Conservation (phyloP, 2,888 invertebrate genomes). For the Lutraria lutraria region DNA sequence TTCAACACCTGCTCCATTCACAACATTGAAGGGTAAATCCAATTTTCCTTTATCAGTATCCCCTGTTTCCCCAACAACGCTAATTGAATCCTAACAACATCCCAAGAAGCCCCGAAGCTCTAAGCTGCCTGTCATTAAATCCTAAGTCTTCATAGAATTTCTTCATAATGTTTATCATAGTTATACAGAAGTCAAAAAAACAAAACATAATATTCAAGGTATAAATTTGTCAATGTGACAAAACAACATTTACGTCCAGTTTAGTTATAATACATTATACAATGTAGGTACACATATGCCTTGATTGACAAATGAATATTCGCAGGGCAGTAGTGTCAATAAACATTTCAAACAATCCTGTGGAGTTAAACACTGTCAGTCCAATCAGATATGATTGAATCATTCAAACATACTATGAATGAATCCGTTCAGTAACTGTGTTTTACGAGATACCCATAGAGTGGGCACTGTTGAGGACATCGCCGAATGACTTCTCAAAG, state of each 20-base stretch:
- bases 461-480: slow-evolving; percentile 88
- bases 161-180: slow-evolving; percentile 5
- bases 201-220: slow-evolving; percentile 14
- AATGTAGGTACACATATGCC: not conserved
- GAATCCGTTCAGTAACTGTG: not conserved
- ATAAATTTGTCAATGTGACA: slow-evolving; percentile 25
- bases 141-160: slow-evolving; percentile 7
- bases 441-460: slow-evolving; percentile 63
- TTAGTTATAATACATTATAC: not conserved
- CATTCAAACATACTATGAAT: not conserved
- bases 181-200: not conserved
- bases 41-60: not conserved
- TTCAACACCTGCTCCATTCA: not conserved
- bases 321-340: not conserved
- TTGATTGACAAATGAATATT: not conserved
- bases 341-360: slow-evolving; percentile 12
- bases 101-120: slow-evolving; percentile 1
- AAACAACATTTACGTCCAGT: not conserved
- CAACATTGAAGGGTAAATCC: not conserved
- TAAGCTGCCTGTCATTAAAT: slow-evolving; percentile 19
- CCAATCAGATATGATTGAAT: not conserved
- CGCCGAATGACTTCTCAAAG: slow-evolving; percentile 96
- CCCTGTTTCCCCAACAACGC: not conserved
- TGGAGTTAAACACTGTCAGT: not conserved
- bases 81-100: not conserved